These are phyloP conservation scores for Ascidia mentula DNA, from an alignment of 23 tunicate species.

Conservation along the genomic window DNA sequence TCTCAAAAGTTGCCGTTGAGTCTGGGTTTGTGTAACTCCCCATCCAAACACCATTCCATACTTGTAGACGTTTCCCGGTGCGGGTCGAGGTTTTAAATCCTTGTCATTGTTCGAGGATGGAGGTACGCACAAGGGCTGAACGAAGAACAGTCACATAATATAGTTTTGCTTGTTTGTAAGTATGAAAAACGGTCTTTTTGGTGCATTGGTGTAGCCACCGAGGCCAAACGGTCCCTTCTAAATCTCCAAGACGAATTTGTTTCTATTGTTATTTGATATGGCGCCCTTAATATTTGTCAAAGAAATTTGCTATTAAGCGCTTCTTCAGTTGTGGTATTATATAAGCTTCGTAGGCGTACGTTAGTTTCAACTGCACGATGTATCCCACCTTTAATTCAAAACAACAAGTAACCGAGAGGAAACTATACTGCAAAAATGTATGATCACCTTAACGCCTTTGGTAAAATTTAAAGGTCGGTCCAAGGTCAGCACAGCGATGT, in stretches of 20 bases:
- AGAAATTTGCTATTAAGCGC: too few species aligned
- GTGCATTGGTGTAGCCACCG: too few species aligned
- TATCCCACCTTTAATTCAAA: too few species aligned
- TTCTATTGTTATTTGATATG: too few species aligned
- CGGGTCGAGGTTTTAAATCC: conserved; percentile 29
- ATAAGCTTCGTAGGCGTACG: too few species aligned
- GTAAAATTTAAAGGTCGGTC: conserved; percentile 19
- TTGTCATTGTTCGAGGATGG: conserved; percentile 7
- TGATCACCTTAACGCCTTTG: conserved; percentile 35
- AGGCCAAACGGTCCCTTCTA: too few species aligned
- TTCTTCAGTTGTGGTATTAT: too few species aligned
- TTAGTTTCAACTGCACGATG: too few species aligned
- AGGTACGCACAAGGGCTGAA: conserved; percentile 54
- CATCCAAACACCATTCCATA: conserved; percentile 50
- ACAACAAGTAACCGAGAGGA: too few species aligned
- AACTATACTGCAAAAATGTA: background rate
- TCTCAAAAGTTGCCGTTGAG: background rate
- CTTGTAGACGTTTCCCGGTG: background rate
- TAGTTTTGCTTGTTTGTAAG: background rate
- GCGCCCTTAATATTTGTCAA: too few species aligned
- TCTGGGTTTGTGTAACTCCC: conserved; percentile 6
- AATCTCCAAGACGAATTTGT: too few species aligned
- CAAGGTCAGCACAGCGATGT: conserved; percentile 35
- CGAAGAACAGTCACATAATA: background rate
- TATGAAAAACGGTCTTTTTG: background rate